Base-by-base conservation (phyloP, 2,888 invertebrate species). In the Gandaritis pyraliata region DNA sequence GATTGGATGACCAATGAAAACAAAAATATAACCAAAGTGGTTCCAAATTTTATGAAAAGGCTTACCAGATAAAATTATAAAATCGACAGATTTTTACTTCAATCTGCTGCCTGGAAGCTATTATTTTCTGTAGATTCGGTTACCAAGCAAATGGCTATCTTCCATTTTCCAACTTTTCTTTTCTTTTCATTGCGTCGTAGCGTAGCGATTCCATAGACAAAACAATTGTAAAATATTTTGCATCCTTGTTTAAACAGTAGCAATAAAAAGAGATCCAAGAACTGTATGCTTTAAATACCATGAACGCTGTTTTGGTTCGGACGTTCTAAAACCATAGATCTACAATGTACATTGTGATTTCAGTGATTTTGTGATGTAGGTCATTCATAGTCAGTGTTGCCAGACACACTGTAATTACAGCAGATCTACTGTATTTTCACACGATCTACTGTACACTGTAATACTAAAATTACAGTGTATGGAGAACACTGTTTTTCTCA, bases 11-110 rank as follows among this genome's bases (percentile, higher is more conserved):
- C 78, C 76, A 81, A 87, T 81, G 84, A 90, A 88, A 88, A 90
- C 87, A 88, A 84, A 81, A 83, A 84, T 85, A 87, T 87, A 87
- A 87, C 85, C 86, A 86, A 86, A 85, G 75, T 79, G 68, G 68
- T 74, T 55, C 65, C 39, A 68, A 72, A 73, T 77, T 76, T 74
- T 73, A 66, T 59, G 18, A 65, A 73, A 65, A 59, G 73, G 79
- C 83, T 75, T 64, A 86, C 85, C 77, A 73, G 65, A 67, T 70
- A 69, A 65, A 62, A 56, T 63, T 50, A 45, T 33, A 33, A 53
- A 51, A 57, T 63, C 33, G 16, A 58, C 49, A 65, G n/a, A 38
- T 63, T 72, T 71, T 69, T 16, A 61, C 62, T 49, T 36, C 18
- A 63, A 64, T 55, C 39, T 51, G 15, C 51, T 55, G 48, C 47